phyloP scores from a whole-genome alignment of 1,140 invertebrate genomes.

The Zaprionus africanus region DNA sequence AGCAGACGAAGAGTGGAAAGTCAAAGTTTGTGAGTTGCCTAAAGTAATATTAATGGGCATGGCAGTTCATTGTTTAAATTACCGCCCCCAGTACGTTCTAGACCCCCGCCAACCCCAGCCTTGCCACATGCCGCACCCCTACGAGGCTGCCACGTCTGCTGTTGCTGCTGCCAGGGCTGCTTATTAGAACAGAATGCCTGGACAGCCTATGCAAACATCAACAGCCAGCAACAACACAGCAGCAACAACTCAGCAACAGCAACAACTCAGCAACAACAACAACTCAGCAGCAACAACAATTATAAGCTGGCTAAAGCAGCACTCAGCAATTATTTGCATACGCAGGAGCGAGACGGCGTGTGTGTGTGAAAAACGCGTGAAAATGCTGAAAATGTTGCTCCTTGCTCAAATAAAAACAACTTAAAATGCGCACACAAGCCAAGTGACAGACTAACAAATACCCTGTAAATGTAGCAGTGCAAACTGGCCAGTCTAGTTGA shows the following conservation, averaged over 20 bases:
- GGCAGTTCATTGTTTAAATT: conserved; percentile 80
- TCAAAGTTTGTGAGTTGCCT: conserved; percentile 73
- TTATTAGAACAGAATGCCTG: conserved; percentile 66
- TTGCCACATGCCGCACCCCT: conserved; percentile 26
- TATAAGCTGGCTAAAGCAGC: conserved; percentile 50
- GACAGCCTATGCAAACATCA: conserved; percentile 39
- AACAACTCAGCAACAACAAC: conserved; percentile 29
- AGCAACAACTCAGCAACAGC: conserved; percentile 21
- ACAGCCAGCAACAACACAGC: conserved; percentile 10
- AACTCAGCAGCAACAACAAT: conserved; percentile 44
- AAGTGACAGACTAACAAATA: neutral
- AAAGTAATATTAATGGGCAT: conserved; percentile 79
- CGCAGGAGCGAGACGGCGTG: conserved; percentile 33
- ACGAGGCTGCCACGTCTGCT: neutral
- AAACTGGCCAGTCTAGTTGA: no score
- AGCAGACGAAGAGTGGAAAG: conserved; percentile 33
- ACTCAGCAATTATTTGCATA: conserved; percentile 76
- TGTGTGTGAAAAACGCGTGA: conserved; percentile 43
- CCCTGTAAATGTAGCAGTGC: neutral
- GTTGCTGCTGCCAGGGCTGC: conserved; percentile 17
- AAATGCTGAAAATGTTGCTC: conserved; percentile 50
- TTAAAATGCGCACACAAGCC: conserved; percentile 8
- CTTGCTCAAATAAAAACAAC: conserved; percentile 25
- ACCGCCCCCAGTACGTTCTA: conserved; percentile 29
- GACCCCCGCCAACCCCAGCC: neutral